Conservation (phyloP, 2,888 invertebrate genomes). For the Cephus sareptanus region DNA sequence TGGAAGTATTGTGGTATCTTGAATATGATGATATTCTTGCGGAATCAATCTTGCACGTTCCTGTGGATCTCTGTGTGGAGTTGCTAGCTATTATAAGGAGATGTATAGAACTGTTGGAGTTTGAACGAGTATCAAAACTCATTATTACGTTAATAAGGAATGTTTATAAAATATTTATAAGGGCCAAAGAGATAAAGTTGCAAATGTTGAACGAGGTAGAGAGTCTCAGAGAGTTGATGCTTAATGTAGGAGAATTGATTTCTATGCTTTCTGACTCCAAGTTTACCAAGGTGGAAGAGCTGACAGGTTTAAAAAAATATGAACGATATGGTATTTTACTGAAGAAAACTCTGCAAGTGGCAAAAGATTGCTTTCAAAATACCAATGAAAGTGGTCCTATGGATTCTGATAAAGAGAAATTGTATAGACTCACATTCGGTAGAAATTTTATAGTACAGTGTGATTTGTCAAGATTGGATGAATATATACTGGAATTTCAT, state of each 20-base stretch:
- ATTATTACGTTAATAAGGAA: slow-evolving; percentile 33
- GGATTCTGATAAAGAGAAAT: slow-evolving; percentile 27
- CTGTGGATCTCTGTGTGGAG: slow-evolving; percentile 53
- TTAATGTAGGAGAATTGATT: slow-evolving; percentile 45
- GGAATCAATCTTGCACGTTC: slow-evolving; percentile 49
- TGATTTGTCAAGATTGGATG: slow-evolving; percentile 19
- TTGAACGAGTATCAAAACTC: slow-evolving; percentile 36
- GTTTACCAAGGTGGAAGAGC: slow-evolving; percentile 30
- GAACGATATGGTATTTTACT: slow-evolving; percentile 45
- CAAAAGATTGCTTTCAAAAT: slow-evolving; percentile 34
- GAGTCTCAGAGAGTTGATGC: slow-evolving; percentile 36
- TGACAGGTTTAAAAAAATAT: slow-evolving; percentile 25
- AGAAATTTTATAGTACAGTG: slow-evolving; percentile 27
- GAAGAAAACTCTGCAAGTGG: slow-evolving; percentile 40
- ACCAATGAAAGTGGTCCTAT: slow-evolving; percentile 14
- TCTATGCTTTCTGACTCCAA: slow-evolving; percentile 34
- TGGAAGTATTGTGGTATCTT: slow-evolving; percentile 51
- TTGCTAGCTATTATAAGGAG: slow-evolving; percentile 43
- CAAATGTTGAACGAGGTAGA: slow-evolving; percentile 35
- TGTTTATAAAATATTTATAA: slow-evolving; percentile 40
- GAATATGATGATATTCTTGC: slow-evolving; percentile 50
- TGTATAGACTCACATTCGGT: slow-evolving; percentile 52
- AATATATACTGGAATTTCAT: slow-evolving; percentile 30
- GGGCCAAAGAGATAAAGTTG: slow-evolving; percentile 25
- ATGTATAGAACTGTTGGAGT: slow-evolving; percentile 43